Evolutionary conservation across 2,888 invertebrate genomes (phyloP), one percentile per base, ranked within the genome.

Genomic region (Petrolisthes cinctipes): DNA sequence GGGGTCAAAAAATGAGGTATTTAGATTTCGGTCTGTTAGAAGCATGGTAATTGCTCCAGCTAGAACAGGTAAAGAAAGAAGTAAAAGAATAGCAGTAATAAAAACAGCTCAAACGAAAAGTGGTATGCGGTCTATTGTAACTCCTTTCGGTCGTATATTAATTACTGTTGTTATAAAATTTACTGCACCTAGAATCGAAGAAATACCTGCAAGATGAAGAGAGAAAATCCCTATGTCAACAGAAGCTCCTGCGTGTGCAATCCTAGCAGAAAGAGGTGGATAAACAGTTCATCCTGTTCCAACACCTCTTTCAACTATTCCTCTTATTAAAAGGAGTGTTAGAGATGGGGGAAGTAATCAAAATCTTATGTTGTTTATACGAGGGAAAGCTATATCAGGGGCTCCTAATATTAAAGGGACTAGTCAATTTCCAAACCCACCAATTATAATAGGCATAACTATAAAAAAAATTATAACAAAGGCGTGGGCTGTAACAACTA

Each of bases 401-500:
- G n/a, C n/a, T n/a, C n/a, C n/a, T n/a, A n/a, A n/a, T n/a, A 96
- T 96, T 93, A 96, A 91, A 5, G 96, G 96, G 0, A 96, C 93
- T 92, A 97, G 92, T 95, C 96, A 96, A 93, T 97, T 97, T 90
- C 96, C 96, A 94, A 97, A 97, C 92, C 96, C 96, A 86, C 96
- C 96, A 94, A 95, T 95, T 94, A 95, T 94, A 93, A 95, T 94
- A 7, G 95, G 91, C 84, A 91, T 91, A 86, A 91, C 91, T 85
- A 91, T 91, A 86, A 91, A 96, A 93, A 96, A 96, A 95, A 96
- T 96, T 95, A 96, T 96, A 92, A 96, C 93, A 93, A 96, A 95
- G 85, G 96, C 96, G 94, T 96, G 96, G 9, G 95, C 95, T 61
- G 96, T 96, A 0, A 96, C 95, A 94, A 96, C 94, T 90, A 95